Evolutionary conservation across 2,888 invertebrate species (phyloP).

Genomic region (Temnothorax ravouxi): DNA sequence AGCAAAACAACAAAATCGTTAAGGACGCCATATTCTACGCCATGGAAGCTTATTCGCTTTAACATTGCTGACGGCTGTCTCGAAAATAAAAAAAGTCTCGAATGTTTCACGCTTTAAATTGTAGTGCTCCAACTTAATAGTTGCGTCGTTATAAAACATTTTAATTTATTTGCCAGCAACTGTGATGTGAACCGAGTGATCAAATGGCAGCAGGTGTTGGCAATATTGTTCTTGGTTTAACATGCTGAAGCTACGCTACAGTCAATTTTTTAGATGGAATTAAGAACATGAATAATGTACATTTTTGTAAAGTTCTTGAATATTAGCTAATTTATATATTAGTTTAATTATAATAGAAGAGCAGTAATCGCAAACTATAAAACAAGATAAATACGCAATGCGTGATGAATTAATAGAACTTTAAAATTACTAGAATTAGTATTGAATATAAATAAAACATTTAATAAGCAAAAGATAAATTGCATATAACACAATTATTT

Average conservation of each 20-base stretch:
- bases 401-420: not conserved
- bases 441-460: not conserved
- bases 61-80: conserved; percentile 23
- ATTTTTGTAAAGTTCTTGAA: too few species aligned
- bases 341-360: not conserved
- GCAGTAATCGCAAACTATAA: not conserved
- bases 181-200: conserved; percentile 14
- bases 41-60: not conserved
- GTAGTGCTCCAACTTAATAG: not conserved
- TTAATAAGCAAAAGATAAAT: not conserved
- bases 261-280: not conserved
- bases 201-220: conserved; percentile 30
- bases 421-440: not conserved
- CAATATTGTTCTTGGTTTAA: conserved; percentile 5
- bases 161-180: conserved; percentile 28
- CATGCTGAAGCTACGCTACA: not conserved
- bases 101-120: conserved; percentile 15
- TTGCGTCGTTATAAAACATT: conserved; percentile 27
- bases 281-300: not conserved
- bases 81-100: conserved; percentile 19
- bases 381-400: not conserved
- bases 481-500: not conserved
- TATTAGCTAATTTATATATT: not conserved
- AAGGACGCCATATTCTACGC: not conserved
- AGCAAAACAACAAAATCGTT: conserved; percentile 25